Base-by-base conservation (phyloP, 2,888 invertebrate species). In the Rhodophaea formosa region DNA sequence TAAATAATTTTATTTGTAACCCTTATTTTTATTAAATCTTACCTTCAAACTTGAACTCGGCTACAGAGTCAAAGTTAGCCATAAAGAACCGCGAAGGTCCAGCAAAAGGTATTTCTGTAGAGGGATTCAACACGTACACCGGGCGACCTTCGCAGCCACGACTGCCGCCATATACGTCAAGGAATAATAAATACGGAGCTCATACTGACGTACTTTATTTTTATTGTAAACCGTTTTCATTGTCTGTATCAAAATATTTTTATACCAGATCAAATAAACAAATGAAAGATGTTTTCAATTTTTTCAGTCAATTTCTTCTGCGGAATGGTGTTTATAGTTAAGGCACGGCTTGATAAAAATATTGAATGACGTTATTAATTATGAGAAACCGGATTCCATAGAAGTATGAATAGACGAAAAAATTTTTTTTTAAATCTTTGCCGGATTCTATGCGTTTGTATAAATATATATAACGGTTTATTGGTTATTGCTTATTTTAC, bases 81-180 rank as follows among this genome's bases (percentile, higher is more conserved):
- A 49, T 14, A 49, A 49, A 49, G 29, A 49, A 32, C 8, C 47
- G 8, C 30, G 30, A 51, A 51, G 51, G 51, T 35, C 12, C 35
- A 39, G 39, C 39, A 35, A 51, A 35, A 39, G 35, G 15, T 32
- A 30, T 15, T 12, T 12, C 23, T 32, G 32, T 14, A 49, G 35
- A 51, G 51, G 51, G 35, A 16, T 12, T 16, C 32, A 51, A 30
- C 30, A 49, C 29, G 30, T 14, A 49, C 15, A 49, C 47, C 12
- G 47, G 30, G 30, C 30, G 47, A 30, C 47, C 47, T 49, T 49
- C 47, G 29, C 30, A 29, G 30, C 47, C 23, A 49, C 35, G 51
- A 15, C 35, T 7, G 16, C 35, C 16, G 7, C 51, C 35, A 39
- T 51, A 51, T 35, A 51, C 51, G 51, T 39, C 51, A 32, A 35